Conservation (phyloP, 2,113 vertebrate genomes). For the Ctenodactylus gundi region DNA sequence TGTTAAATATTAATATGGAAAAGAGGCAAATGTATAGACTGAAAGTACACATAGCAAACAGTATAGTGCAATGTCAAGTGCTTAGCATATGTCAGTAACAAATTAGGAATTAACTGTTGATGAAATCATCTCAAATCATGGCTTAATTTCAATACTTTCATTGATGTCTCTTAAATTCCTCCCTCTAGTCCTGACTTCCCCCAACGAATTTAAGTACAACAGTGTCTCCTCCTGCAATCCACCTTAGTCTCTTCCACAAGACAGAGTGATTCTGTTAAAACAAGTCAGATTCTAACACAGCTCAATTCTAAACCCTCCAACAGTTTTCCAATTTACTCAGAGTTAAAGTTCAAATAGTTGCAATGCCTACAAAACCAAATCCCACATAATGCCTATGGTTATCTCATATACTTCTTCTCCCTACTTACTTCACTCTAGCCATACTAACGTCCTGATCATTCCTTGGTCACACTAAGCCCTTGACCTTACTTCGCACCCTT, state of each 20-base stretch:
- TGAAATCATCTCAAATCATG: not conserved
- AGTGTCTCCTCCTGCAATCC: not conserved
- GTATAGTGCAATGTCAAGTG: not conserved
- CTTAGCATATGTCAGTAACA: not conserved
- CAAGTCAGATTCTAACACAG: not conserved
- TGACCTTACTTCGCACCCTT: not conserved
- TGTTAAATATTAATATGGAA: not conserved
- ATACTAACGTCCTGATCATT: not conserved
- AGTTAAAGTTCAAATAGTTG: not conserved
- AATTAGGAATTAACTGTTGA: not conserved
- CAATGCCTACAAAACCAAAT: not conserved
- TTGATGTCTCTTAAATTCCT: not conserved
- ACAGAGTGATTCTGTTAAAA: not conserved
- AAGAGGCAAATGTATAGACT: constrained; percentile 2
- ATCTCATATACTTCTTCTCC: not conserved
- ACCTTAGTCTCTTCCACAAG: not conserved
- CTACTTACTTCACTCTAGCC: not conserved
- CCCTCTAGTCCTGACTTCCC: not conserved
- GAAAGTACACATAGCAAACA: not conserved
- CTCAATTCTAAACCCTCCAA: not conserved
- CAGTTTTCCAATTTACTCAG: not conserved
- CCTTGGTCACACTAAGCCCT: not conserved
- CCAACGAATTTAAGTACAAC: not conserved
- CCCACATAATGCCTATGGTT: not conserved
- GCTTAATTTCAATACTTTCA: not conserved